Percentiles rank a stretch among this genome's conserved stretches.
Evolutionary conservation across 2,113 vertebrate species (phyloP).

Genomic region (Myotis brandtii): DNA sequence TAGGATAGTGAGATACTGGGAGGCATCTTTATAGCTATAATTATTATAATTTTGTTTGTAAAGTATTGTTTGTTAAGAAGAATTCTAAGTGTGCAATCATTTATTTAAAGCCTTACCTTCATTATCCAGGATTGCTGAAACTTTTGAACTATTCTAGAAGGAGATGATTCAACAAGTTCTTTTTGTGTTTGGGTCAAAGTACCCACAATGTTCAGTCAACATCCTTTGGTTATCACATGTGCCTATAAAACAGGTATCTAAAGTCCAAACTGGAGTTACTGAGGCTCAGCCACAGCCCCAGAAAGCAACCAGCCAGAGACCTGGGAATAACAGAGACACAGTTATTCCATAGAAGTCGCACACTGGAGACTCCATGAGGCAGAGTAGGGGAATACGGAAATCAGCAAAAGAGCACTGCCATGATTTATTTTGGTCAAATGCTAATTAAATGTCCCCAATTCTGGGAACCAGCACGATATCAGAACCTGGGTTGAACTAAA

Average conservation of each 20-base stretch:
- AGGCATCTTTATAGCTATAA: background rate
- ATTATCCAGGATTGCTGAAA: background rate
- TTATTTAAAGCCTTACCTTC: background rate
- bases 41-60: background rate
- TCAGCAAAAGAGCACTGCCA: background rate
- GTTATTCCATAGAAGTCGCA: background rate
- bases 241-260: background rate
- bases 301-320: background rate
- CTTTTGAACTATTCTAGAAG: background rate
- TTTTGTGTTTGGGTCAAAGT: slow-evolving; percentile 17
- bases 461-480: background rate
- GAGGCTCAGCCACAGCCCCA: background rate
- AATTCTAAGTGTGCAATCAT: background rate
- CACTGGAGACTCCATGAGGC: background rate
- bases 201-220: background rate
- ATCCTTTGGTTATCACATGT: background rate
- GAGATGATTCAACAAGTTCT: slow-evolving; percentile 1
- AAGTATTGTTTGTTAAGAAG: background rate
- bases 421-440: background rate
- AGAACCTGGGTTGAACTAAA: background rate
- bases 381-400: background rate
- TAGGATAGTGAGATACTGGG: background rate
- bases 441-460: background rate
- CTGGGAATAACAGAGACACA: background rate
- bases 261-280: background rate